Evolutionary conservation across 2,113 vertebrate genomes (phyloP).

Genomic region (Dasyornis broadbenti): DNA sequence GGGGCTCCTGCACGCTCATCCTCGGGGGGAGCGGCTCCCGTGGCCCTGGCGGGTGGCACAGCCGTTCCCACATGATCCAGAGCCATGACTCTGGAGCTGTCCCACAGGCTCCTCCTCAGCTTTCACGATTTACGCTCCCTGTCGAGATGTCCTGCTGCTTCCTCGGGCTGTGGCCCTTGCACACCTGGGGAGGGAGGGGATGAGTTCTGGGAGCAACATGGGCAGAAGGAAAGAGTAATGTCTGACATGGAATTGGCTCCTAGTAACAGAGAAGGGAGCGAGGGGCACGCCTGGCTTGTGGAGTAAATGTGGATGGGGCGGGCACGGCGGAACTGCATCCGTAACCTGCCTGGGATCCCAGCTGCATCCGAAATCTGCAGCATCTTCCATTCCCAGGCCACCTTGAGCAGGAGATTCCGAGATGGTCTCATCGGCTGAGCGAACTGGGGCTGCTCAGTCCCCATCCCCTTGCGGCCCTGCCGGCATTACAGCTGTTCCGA

Average conservation of each 20-base stretch:
- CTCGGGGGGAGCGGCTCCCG: rapidly evolving
- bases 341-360: rapidly evolving
- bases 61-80: neutral
- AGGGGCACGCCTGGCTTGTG: neutral
- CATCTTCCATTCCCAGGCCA: neutral
- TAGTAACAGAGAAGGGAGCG: neutral
- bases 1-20: rapidly evolving
- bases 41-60: neutral
- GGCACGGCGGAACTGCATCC: neutral
- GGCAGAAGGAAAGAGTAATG: neutral
- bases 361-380: neutral
- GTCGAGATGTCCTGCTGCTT: neutral
- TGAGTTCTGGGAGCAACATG: neutral
- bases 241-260: neutral
- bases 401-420: neutral
- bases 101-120: rapidly evolving
- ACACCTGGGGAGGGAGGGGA: neutral
- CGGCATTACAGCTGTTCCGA: neutral
- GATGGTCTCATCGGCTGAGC: rapidly evolving
- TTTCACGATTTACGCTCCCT: neutral
- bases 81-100: neutral
- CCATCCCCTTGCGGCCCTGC: neutral
- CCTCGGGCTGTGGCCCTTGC: neutral
- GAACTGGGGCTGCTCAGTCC: neutral
- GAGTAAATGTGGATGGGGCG: neutral